Base-by-base conservation (phyloP, 2,113 vertebrate genomes). In the Catharus fuscescens region DNA sequence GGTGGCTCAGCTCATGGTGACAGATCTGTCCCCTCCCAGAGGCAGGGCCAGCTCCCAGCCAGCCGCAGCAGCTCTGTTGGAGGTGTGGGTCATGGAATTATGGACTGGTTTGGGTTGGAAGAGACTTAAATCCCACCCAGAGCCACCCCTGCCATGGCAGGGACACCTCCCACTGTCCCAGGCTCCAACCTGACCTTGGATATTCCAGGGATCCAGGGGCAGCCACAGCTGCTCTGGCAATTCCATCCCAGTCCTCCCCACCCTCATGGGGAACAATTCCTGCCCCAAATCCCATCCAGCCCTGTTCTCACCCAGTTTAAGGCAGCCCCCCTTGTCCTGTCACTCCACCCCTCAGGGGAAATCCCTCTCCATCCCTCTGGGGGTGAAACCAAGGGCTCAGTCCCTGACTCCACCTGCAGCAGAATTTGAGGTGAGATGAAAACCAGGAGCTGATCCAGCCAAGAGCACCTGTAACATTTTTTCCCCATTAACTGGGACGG, bases 211-310 rank as follows among this genome's bases (percentile, higher is more conserved):
- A 44, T 44, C 60, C 70, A 65, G 44, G 44, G 36, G 21, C 76
- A 73, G 50, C 50, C 56, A 1, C 74, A 79, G 65, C 65, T 54
- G 2, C 47, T 54, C 47, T 70, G 84, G 36, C 26, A 40, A 14
- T 40, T 40, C 40, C 40, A 40, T 13, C 40, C 47, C 47, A 47
- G 21, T 11, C 2, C 44, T 20, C 18, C 17, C 23, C n/a, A 8
- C 40, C 57, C 57, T 56, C 40, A 40, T 14, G 40, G 1, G 8
- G 12, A 65, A 8, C 1, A 26, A 59, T 72, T 50, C 17, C 50
- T 5, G 20, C 48, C 31, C 44, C 26, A 3, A 16, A 6, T 32
- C 21, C 21, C 21, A 44, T 2, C 36, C 0, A 26, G 0, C 8
- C 15, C 44, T 16, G 9, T 6, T 9, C 50, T 44, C 44, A 9